Base-by-base conservation (phyloP, 2,888 invertebrate species). In the Ectemnius cavifrons region DNA sequence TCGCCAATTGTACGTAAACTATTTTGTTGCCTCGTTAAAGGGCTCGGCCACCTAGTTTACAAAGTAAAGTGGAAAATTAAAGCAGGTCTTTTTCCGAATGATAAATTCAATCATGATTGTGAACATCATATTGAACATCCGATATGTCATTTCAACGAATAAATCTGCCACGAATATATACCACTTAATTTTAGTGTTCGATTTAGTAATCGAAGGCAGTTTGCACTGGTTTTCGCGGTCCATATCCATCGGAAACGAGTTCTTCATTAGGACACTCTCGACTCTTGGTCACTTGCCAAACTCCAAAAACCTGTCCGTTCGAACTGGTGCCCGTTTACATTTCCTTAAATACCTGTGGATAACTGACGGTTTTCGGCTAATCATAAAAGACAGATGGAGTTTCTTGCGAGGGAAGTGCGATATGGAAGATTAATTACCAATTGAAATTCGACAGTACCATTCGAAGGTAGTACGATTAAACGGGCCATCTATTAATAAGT, bases 401-500 rank as follows among this genome's bases (percentile, higher is more conserved):
- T 69, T 63, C 47, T 14, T 18, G 65, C 49, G 4, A 59, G 11
- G 13, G 62, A 63, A 58, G 75, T 79, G 47, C 79, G 62, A 68
- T 77, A 78, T 68, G 45, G 46, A 13, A 11, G 37, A 64, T 65
- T 56, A 62, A 79, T 76, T 76, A 73, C 67, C 71, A 77, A 77
- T 76, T 63, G 73, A 74, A 71, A 74, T 80, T 75, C 75, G 57
- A 62, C 20, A 69, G 66, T 63, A 58, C 62, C 71, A 74, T 75
- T 72, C 63, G 71, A 58, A 18, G 59, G 63, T 27, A 59, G 77
- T 74, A 61, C 71, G 79, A 83, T 74, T 79, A 86, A 86, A 81
- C 82, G 84, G 86, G 87, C 84, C 86, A 81, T 74, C 86, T 88
- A 88, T 84, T 86, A 86, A 87, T 88, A 87, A 78, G 75, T 65